Base-by-base conservation (phyloP, 2,113 vertebrate species). In the Dipodomys ordii region DNA sequence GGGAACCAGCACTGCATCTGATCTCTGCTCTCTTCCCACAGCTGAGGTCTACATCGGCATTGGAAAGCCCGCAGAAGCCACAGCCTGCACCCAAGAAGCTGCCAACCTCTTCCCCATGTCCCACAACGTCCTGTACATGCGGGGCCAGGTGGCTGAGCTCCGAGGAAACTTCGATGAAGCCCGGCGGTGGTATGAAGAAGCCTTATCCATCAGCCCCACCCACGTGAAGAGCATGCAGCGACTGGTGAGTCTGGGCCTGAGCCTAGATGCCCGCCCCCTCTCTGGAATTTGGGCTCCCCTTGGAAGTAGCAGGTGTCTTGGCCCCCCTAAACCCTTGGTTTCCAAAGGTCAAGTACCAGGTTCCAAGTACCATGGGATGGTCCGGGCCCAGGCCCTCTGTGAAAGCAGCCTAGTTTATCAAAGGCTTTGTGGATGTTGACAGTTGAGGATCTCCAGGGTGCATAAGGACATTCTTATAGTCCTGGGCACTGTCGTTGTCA, bases 151-250 rank as follows among this genome's bases (percentile, higher is more conserved):
- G 57, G 98, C 99, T 0, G 99, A 99, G 97, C 99, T 99, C 68
- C 98, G 99, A 67, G 99, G 99, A 39, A 99, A 99, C 97, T 96
- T 98, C 0, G 99, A 99, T 15, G 99, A 99, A 94, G 99, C 99
- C 87, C 99, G 98, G 90, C 99, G 99, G 90, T 99, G 99, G 99
- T 99, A 99, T 87, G 99, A 99, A 95, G 99, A 99, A 95, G 99
- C 99, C 86, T 98, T 99, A 95, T 99, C 99, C 92, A 99, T 99
- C 98, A 99, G 99, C 96, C 99, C 99, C 15, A 99, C 99, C 19
- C 99, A 99, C 0, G 99, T 99, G 96, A 99, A 99, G 98, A 99
- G 99, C 97, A 99, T 99, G 99, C 99, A 99, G 98, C 99, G 99
- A 96, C 98, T 99, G 99, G 99, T 99, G 97, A 99, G 99, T 98